Conservation (phyloP, 2,113 vertebrate species). For the Collichthys lucidus region DNA sequence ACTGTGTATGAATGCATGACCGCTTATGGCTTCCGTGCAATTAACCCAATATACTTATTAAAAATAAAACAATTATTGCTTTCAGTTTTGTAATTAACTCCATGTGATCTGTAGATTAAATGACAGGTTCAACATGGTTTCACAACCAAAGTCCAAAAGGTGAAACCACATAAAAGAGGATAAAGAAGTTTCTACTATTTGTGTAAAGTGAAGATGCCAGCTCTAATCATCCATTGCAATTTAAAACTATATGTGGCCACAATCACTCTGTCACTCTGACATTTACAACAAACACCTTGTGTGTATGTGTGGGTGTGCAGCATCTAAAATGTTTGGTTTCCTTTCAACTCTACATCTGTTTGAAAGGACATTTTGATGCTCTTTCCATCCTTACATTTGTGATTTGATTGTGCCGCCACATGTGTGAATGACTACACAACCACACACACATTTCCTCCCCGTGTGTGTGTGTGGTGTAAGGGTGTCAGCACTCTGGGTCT, state of each 20-base stretch:
- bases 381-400: background rate
- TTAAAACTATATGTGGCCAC: no score
- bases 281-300: background rate
- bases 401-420: constrained; percentile 11
- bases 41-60: no score
- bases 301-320: background rate
- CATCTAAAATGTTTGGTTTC: background rate
- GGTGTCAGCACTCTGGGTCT: constrained; percentile 74
- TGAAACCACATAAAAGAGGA: no score
- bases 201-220: background rate
- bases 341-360: background rate
- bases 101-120: no score
- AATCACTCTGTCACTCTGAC: background rate
- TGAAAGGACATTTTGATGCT: background rate
- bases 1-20: no score
- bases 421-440: constrained; percentile 22
- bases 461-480: constrained; percentile 58
- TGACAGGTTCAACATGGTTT: no score
- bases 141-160: no score
- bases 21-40: no score
- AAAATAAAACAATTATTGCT: no score
- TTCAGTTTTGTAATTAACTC: no score
- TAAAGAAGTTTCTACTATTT: no score
- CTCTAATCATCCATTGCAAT: background rate
- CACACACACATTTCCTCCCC: constrained; percentile 25